These are phyloP conservation scores for Pseudococcus longispinus DNA, from an alignment of 2,888 invertebrate genomes.

Conservation along the genomic window DNA sequence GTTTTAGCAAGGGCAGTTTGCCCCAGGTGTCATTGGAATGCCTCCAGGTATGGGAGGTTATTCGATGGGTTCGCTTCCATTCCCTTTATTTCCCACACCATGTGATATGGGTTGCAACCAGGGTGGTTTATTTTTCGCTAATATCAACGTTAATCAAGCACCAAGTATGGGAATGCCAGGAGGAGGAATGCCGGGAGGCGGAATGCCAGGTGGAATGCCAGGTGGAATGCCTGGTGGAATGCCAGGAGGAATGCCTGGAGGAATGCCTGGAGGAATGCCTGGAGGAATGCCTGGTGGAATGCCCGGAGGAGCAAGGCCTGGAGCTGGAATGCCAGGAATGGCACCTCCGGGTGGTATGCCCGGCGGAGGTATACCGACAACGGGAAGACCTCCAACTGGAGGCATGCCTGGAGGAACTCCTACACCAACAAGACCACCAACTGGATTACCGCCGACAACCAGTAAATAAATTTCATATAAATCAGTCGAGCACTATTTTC, in stretches of 20 bases:
- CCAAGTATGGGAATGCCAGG: not conserved
- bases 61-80: slow-evolving; percentile 50
- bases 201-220: slow-evolving; percentile 35
- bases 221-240: not conserved
- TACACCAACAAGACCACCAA: slow-evolving; percentile 38
- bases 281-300: slow-evolving; percentile 9
- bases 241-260: not conserved
- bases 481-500: not conserved
- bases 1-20: slow-evolving; percentile 52
- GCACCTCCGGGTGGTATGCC: not conserved
- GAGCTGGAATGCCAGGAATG: slow-evolving; percentile 32
- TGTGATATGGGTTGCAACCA: slow-evolving; percentile 51
- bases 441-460: slow-evolving; percentile 11
- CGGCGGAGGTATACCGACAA: not conserved
- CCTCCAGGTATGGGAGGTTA: slow-evolving; percentile 11
- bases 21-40: slow-evolving; percentile 20
- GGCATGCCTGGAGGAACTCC: not conserved
- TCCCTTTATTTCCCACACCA: slow-evolving; percentile 51
- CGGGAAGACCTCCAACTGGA: not conserved
- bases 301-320: not conserved
- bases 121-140: slow-evolving; percentile 51
- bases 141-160: slow-evolving; percentile 43
- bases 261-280: slow-evolving; percentile 20
- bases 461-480: not conserved
- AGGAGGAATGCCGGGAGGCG: slow-evolving; percentile 2